A percentile compares a stretch with the other conserved stretches of the same genome.
phyloP scores from a whole-genome alignment of 2,888 invertebrate genomes.

The Kuschelorhynchus macadamiae region DNA sequence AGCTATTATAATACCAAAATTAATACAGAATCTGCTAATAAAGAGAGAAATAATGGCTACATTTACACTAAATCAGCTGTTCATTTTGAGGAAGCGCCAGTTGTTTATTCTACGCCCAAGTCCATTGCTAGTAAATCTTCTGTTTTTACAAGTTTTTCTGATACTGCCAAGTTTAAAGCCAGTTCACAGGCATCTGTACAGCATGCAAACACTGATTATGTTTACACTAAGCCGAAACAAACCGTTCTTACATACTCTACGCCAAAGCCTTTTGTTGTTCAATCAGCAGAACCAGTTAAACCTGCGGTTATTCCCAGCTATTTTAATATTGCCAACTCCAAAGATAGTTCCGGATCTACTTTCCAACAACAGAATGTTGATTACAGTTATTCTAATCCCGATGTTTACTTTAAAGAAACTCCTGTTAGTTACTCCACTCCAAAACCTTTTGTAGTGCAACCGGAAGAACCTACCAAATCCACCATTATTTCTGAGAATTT shows the following conservation, averaged over 20 bases:
- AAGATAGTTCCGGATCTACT: neutral
- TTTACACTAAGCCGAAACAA: slow-evolving; percentile 64
- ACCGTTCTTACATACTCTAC: slow-evolving; percentile 18
- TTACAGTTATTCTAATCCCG: slow-evolving; percentile 48
- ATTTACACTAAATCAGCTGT: slow-evolving; percentile 62
- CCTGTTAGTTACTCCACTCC: slow-evolving; percentile 25
- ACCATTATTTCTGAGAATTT: slow-evolving; percentile 59
- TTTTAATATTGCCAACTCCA: slow-evolving; percentile 5
- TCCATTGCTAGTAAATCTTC: neutral
- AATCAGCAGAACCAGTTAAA: slow-evolving; percentile 9
- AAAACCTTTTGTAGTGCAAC: slow-evolving; percentile 32
- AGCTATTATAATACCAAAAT: slow-evolving; percentile 54
- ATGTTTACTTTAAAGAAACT: slow-evolving; percentile 44
- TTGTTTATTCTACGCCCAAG: slow-evolving; percentile 11
- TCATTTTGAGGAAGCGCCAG: slow-evolving; percentile 64
- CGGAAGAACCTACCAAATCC: slow-evolving; percentile 37
- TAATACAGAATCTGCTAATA: slow-evolving; percentile 13
- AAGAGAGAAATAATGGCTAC: too few species aligned
- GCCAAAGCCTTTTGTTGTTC: neutral
- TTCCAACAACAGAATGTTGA: slow-evolving; percentile 48
- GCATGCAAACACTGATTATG: slow-evolving; percentile 57
- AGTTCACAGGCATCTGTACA: slow-evolving; percentile 14
- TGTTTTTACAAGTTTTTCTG: slow-evolving; percentile 22
- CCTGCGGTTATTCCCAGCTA: slow-evolving; percentile 21
- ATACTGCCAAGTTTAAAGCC: slow-evolving; percentile 19